Conservation (phyloP, 2,888 invertebrate genomes). For the Chromoteleia sp. region DNA sequence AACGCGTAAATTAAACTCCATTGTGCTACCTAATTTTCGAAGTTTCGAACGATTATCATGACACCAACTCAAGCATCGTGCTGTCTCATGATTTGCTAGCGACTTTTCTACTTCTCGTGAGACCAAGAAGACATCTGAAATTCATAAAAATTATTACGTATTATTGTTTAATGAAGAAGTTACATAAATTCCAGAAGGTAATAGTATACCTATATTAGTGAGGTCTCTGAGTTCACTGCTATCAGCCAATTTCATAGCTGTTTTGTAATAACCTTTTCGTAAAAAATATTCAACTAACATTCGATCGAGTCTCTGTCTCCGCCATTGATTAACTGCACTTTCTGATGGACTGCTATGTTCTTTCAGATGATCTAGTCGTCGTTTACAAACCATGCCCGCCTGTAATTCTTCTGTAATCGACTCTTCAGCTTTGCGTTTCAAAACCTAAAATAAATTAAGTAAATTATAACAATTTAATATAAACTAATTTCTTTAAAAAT, state of each 20-base stretch:
- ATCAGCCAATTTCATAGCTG: conserved; percentile 94
- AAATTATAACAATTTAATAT: not conserved
- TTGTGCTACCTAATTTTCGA: conserved; percentile 95
- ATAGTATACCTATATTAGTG: conserved; percentile 91
- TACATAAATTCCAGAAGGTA: too few relatives aligned
- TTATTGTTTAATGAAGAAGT: not conserved
- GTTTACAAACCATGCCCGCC: conserved; percentile 95
- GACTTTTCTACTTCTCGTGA: conserved; percentile 95
- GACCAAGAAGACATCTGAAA: conserved; percentile 91
- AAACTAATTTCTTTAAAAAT: not conserved
- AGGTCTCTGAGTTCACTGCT: conserved; percentile 92
- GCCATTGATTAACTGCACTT: conserved; percentile 91
- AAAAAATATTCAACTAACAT: conserved; percentile 99
- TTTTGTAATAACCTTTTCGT: conserved; percentile 97
- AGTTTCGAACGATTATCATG: conserved; percentile 98
- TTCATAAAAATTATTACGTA: conserved; percentile 1
- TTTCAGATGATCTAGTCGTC: conserved; percentile 96
- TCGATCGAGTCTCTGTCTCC: conserved; percentile 94
- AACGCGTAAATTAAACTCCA: conserved; percentile 97
- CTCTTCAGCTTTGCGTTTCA: conserved; percentile 98
- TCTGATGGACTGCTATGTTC: conserved; percentile 87
- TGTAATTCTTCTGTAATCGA: conserved; percentile 96
- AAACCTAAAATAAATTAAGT: conserved; percentile 85
- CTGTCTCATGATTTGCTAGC: conserved; percentile 92
- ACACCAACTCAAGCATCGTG: conserved; percentile 97